A percentile compares a stretch with the other conserved stretches of the same genome.
Conservation (phyloP, 1,140 invertebrate genomes). For the Leptinotarsa texana region DNA sequence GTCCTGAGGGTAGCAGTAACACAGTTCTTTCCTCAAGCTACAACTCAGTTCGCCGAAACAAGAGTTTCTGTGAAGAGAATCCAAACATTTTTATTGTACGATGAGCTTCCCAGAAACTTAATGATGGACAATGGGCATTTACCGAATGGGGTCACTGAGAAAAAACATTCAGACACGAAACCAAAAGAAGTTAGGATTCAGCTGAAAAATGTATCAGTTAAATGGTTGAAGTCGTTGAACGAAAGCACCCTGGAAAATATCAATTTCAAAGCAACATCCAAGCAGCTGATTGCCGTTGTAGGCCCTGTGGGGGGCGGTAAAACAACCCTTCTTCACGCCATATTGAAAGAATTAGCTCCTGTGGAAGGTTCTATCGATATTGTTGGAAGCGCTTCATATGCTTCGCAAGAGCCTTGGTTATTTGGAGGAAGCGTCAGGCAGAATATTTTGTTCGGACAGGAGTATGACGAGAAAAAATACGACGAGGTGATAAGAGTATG, state of each 20-base stretch:
- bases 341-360: constrained; percentile 66
- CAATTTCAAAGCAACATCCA: constrained; percentile 14
- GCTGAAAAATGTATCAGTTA: constrained; percentile 59
- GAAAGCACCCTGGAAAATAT: constrained; percentile 9
- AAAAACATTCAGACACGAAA: constrained; percentile 60
- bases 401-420: constrained; percentile 77
- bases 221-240: constrained; percentile 12
- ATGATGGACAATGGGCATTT: constrained; percentile 53
- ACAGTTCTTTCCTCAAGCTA: constrained; percentile 70
- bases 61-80: constrained; percentile 69
- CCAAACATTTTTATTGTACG: constrained; percentile 70
- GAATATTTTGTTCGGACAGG: constrained; percentile 77
- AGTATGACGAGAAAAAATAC: constrained; percentile 64
- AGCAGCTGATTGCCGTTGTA: constrained; percentile 69
- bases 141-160: constrained; percentile 67
- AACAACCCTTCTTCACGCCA: constrained; percentile 46
- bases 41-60: constrained; percentile 66
- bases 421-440: constrained; percentile 64
- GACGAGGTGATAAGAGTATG: constrained; percentile 66
- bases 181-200: neutral
- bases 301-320: constrained; percentile 84
- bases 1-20: constrained; percentile 73
- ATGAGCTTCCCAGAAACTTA: constrained; percentile 61
- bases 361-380: constrained; percentile 61
- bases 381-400: constrained; percentile 66